Evolutionary conservation across 2,797 vertebrate species (phyloP), one percentile per base, ranked within the genome.

Genomic region (Limosa lapponica): DNA sequence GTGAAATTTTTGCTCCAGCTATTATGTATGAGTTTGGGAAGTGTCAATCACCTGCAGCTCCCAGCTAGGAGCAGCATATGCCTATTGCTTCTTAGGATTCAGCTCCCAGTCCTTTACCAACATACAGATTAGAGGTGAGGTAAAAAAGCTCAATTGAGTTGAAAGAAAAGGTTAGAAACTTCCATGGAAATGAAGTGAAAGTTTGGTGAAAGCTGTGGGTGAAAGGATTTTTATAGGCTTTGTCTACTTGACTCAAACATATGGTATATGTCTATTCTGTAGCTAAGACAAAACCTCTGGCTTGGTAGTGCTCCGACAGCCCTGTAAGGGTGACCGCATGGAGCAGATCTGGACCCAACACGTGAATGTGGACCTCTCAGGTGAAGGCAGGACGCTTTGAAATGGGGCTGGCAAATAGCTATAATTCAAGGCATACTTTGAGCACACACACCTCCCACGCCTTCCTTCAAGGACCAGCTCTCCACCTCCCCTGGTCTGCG

Each of bases 1-100:
- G 51, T 59, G 55, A 89, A 87, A 54, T 37, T 84, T 89, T 79
- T 82, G 39, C 44, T 95, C 4, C 28, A 69, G 49, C 28, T 88
- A 30, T 75, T 88, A 48, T 10, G 8, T 25, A 37, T 41, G 48
- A 55, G n/a, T 61, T 83, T 95, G 16, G n/a, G 64, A 89, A 61
- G 30, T 16, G 66, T 30, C 66, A 70, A 6, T 73, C 48, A 79
- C 70, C 62, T 84, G 66, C 74, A 95, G 49, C 39, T 66, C 59
- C 48, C 46, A 73, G 32, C 19, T 20, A 83, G 51, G 19, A 82
- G 32, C 58, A 86, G 58, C 62, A 62, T 4, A 70, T 59, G 65
- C 19, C 74, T 72, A 36, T 34, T 72, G 28, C 81, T 79, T 79
- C 27, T 46, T 36, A 57, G 52, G n/a, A 82, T 77, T 92, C 57